A percentile compares a stretch with the other conserved stretches of the same genome.
phyloP scores from a whole-genome alignment of 1,140 invertebrate species.

The Eueides isabella region DNA sequence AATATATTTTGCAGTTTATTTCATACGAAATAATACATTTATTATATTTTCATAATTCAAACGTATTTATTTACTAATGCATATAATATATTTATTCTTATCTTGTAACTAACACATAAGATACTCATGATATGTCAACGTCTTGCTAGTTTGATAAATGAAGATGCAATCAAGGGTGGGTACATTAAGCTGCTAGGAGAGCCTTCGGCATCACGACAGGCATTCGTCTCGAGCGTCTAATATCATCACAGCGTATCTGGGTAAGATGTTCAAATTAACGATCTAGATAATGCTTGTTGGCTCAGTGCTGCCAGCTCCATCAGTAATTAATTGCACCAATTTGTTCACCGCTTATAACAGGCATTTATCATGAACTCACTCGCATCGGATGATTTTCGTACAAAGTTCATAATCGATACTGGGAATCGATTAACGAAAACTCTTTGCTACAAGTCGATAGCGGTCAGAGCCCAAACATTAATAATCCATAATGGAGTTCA shows the following conservation, averaged over 20 bases:
- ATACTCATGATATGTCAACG: not conserved
- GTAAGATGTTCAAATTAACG: constrained; percentile 80
- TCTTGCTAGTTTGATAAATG: not conserved
- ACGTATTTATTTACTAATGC: too few species aligned
- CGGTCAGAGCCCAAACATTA: constrained; percentile 53
- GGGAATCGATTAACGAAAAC: constrained; percentile 57
- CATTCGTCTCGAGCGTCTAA: constrained; percentile 61
- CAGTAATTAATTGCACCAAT: constrained; percentile 79
- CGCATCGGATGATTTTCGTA: constrained; percentile 73
- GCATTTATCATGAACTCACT: constrained; percentile 77
- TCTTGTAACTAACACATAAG: not conserved
- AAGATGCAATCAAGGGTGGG: constrained; percentile 34
- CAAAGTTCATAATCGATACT: constrained; percentile 78
- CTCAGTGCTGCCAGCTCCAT: constrained; percentile 68
- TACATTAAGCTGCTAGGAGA: constrained; percentile 28
- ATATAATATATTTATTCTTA: too few species aligned
- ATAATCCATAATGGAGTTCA: constrained; percentile 42
- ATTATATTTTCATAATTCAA: too few species aligned
- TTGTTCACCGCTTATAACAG: constrained; percentile 80
- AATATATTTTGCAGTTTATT: too few species aligned
- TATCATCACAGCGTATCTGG: constrained; percentile 59
- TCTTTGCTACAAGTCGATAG: constrained; percentile 50
- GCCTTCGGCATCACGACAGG: constrained; percentile 37
- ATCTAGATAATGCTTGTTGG: constrained; percentile 81
- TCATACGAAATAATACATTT: too few species aligned